A percentile compares a stretch with the other conserved stretches of the same genome.
These are phyloP conservation scores for Drusus annulatus DNA, from an alignment of 1,140 invertebrate genomes.

Conservation along the genomic window DNA sequence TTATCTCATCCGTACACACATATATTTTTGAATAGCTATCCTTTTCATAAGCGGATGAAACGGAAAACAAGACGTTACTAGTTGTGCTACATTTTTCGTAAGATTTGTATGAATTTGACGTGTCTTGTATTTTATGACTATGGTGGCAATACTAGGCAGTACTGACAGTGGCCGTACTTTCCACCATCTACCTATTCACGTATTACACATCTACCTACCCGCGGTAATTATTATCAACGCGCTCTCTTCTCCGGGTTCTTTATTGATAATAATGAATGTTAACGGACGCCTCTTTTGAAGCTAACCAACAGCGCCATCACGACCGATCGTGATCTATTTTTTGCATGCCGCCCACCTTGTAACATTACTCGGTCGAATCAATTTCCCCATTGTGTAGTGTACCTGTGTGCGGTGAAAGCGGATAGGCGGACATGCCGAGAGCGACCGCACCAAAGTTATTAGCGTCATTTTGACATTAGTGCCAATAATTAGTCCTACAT, in stretches of 20 bases:
- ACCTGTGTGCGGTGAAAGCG: neutral
- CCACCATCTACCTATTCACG: neutral
- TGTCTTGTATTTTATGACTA: no score
- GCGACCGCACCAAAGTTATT: neutral
- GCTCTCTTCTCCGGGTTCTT: neutral
- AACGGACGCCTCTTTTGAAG: slow-evolving; percentile 18
- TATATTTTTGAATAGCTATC: no score
- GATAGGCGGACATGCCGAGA: neutral
- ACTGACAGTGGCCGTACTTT: neutral
- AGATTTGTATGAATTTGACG: no score
- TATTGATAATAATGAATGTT: slow-evolving; percentile 20
- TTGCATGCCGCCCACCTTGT: slow-evolving; percentile 7
- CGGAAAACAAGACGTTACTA: no score
- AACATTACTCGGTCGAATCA: neutral
- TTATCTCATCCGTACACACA: no score
- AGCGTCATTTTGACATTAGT: slow-evolving; percentile 3
- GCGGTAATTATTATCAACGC: slow-evolving; percentile 15
- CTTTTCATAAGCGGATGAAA: no score
- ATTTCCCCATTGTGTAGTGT: neutral
- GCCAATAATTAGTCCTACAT: neutral
- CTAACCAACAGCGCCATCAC: slow-evolving; percentile 5
- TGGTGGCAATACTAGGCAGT: no score
- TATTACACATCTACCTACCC: neutral
- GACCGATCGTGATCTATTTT: slow-evolving; percentile 23
- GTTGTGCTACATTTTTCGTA: no score